Conservation (phyloP, 2,888 invertebrate genomes). For the Nomada ferruginata region DNA sequence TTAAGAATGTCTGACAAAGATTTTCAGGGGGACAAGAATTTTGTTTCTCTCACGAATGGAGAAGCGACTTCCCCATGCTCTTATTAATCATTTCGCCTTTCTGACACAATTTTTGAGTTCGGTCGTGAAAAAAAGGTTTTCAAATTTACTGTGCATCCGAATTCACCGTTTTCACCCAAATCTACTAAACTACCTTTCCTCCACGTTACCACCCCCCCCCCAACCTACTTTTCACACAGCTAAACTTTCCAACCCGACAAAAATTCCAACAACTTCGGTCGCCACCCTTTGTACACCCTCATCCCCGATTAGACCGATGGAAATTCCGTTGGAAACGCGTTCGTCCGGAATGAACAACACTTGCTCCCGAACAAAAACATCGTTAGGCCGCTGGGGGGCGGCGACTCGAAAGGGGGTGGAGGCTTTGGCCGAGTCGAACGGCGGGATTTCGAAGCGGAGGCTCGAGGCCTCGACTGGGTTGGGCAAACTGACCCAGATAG, state of each 20-base stretch:
- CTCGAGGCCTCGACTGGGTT: conserved; percentile 72
- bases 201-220: background rate
- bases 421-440: conserved; percentile 49
- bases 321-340: conserved; percentile 22
- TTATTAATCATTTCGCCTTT: too few species aligned
- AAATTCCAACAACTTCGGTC: background rate
- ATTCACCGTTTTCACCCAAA: too few species aligned
- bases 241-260: background rate
- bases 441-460: conserved; percentile 64
- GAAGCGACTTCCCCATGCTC: too few species aligned
- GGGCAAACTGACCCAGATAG: conserved; percentile 82
- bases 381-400: conserved; percentile 42
- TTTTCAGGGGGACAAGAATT: too few species aligned
- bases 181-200: too few species aligned
- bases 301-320: conserved; percentile 34
- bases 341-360: conserved; percentile 37
- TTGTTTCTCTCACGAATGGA: too few species aligned
- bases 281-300: background rate
- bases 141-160: too few species aligned
- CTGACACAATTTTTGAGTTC: too few species aligned
- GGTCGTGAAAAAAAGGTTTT: too few species aligned
- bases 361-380: conserved; percentile 50
- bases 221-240: too few species aligned
- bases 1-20: too few species aligned
- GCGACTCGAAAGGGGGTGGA: conserved; percentile 41